A percentile compares a stretch with the other conserved stretches of the same genome.
These are phyloP conservation scores for Poeciliopsis turneri DNA, from an alignment of 2,797 vertebrate species.

Conservation along the genomic window DNA sequence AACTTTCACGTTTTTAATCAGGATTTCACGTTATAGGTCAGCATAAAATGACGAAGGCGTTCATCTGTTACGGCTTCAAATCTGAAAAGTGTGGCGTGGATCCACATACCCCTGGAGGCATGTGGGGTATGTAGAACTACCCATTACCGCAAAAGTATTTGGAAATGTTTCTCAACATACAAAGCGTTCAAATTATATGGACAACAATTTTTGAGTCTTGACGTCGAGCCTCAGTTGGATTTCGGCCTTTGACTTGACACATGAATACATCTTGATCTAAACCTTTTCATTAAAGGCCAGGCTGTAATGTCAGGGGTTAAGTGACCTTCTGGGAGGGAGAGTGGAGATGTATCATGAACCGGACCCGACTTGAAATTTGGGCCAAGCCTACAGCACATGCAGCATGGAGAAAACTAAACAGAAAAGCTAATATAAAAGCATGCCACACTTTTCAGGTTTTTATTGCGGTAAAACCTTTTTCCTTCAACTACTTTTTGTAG, in stretches of 20 bases:
- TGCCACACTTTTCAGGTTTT: neutral
- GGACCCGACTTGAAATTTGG: too few species aligned
- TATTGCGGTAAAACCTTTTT: neutral
- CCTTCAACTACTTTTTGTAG: neutral
- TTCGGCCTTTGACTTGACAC: neutral
- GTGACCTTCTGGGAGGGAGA: neutral
- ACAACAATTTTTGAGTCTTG: neutral
- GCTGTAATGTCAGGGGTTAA: neutral
- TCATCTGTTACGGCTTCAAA: neutral
- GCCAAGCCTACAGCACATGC: too few species aligned
- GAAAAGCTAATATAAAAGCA: neutral
- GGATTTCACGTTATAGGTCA: neutral
- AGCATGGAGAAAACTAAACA: too few species aligned
- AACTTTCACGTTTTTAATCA: neutral
- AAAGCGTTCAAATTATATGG: neutral
- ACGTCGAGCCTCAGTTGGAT: neutral
- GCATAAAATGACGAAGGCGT: neutral
- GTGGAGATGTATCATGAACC: too few species aligned
- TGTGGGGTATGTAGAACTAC: neutral
- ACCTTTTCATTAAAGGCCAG: neutral
- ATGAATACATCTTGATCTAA: neutral
- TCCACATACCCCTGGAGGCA: neutral
- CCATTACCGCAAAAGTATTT: neutral
- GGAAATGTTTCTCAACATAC: neutral
- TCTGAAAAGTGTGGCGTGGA: neutral